phyloP scores from a whole-genome alignment of 2,113 vertebrate species.

The Scomber colias region DNA sequence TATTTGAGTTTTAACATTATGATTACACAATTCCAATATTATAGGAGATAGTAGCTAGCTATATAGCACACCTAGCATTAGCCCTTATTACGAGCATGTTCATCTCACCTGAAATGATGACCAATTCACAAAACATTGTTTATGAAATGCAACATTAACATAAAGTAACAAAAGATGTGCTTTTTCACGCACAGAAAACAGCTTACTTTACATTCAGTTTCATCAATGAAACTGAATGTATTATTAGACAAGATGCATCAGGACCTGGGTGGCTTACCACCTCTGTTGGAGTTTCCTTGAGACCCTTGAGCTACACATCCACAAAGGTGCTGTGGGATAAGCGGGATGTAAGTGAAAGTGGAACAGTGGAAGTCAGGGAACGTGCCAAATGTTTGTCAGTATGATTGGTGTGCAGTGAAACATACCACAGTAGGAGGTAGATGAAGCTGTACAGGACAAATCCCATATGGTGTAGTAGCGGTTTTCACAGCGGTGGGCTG shows the following conservation, averaged over 20 bases:
- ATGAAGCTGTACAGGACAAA: conserved; percentile 28
- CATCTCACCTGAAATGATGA: not conserved
- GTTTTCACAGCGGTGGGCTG: conserved; percentile 57
- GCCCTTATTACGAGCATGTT: not conserved
- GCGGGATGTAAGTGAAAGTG: not conserved
- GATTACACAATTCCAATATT: not conserved
- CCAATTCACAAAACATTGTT: not conserved
- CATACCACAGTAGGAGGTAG: conserved; percentile 44
- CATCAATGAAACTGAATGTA: not conserved
- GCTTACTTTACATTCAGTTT: not conserved
- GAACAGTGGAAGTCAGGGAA: conserved; percentile 35
- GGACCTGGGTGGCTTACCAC: not conserved
- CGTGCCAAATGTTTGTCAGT: conserved; percentile 31
- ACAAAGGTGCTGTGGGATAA: not conserved
- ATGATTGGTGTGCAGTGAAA: conserved; percentile 59
- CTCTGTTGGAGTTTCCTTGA: not conserved
- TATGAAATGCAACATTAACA: not conserved
- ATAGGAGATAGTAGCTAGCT: not conserved
- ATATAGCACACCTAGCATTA: not conserved
- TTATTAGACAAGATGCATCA: not conserved
- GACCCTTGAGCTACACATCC: not conserved
- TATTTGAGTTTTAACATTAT: not conserved
- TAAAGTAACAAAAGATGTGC: not conserved
- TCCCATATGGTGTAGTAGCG: conserved; percentile 69
- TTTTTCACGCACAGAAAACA: not conserved